These are phyloP conservation scores for Syrrhaptes paradoxus DNA, from an alignment of 2,113 vertebrate species.

Conservation along the genomic window DNA sequence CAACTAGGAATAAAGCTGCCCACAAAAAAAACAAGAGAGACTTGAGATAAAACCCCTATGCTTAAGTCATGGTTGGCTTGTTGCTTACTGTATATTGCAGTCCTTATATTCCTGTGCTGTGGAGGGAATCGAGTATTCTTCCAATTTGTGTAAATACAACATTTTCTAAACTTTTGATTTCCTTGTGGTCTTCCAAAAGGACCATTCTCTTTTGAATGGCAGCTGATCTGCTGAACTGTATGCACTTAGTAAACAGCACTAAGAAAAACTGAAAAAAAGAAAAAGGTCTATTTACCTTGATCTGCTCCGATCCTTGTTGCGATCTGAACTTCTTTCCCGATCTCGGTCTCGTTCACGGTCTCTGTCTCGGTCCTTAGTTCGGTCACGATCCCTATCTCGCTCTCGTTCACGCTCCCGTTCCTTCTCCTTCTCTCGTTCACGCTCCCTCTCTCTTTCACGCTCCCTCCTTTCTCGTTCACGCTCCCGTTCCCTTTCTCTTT, in stretches of 20 bases:
- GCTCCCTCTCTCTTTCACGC: slow-evolving; percentile 92
- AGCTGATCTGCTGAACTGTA: not conserved
- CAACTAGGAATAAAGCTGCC: not conserved
- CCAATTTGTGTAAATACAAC: not conserved
- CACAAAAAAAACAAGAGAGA: not conserved
- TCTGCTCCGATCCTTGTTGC: slow-evolving; percentile 85
- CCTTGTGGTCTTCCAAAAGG: not conserved
- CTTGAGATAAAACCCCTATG: not conserved
- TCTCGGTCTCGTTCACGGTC: slow-evolving; percentile 89
- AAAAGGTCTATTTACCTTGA: slow-evolving; percentile 82
- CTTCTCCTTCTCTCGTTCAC: slow-evolving; percentile 85
- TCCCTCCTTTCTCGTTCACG: slow-evolving; percentile 94
- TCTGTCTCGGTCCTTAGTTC: slow-evolving; percentile 82
- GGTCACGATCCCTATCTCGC: slow-evolving; percentile 87
- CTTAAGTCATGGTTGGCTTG: not conserved
- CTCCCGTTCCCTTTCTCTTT: slow-evolving; percentile 95
- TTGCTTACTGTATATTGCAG: not conserved
- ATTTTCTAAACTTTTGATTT: not conserved
- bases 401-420: slow-evolving; percentile 89
- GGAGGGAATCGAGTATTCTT: not conserved
- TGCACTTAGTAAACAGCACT: not conserved
- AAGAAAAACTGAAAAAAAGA: not conserved
- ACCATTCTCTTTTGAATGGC: not conserved
- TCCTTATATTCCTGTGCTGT: not conserved
- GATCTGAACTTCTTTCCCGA: slow-evolving; percentile 83